Evolutionary conservation across 2,113 vertebrate species (phyloP).

Genomic region (Stegastes partitus): DNA sequence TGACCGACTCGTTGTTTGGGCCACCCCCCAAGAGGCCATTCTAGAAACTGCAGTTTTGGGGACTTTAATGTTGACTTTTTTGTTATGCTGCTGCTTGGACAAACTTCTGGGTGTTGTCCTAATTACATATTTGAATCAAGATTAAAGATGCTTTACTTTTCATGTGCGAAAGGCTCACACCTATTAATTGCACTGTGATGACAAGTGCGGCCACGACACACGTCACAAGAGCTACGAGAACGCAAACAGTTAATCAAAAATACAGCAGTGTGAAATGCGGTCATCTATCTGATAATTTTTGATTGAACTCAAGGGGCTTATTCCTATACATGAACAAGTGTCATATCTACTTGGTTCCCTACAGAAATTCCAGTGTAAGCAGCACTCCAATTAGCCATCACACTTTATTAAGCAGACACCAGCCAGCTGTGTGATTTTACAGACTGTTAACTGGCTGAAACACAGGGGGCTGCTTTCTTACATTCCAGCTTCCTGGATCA

Average conservation of each 20-base stretch:
- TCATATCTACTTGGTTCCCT: slow-evolving; percentile 7
- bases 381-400: background rate
- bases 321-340: background rate
- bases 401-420: background rate
- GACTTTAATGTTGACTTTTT: too few species aligned
- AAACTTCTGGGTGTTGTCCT: too few species aligned
- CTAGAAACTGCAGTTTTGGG: too few species aligned
- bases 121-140: too few species aligned
- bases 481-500: background rate
- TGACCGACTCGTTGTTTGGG: too few species aligned
- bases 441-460: too few species aligned
- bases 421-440: background rate
- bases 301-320: slow-evolving; percentile 19
- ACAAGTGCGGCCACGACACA: background rate
- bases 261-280: background rate
- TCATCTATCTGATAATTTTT: background rate
- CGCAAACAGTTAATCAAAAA: background rate
- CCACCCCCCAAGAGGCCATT: too few species aligned
- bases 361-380: background rate
- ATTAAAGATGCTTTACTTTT: background rate
- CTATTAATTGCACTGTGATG: slow-evolving; percentile 20
- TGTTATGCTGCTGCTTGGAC: too few species aligned
- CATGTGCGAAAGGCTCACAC: background rate
- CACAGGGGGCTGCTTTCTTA: background rate
- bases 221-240: background rate